These are phyloP conservation scores for Pycnonotus jocosus DNA, from an alignment of 2,113 vertebrate genomes.

Conservation along the genomic window DNA sequence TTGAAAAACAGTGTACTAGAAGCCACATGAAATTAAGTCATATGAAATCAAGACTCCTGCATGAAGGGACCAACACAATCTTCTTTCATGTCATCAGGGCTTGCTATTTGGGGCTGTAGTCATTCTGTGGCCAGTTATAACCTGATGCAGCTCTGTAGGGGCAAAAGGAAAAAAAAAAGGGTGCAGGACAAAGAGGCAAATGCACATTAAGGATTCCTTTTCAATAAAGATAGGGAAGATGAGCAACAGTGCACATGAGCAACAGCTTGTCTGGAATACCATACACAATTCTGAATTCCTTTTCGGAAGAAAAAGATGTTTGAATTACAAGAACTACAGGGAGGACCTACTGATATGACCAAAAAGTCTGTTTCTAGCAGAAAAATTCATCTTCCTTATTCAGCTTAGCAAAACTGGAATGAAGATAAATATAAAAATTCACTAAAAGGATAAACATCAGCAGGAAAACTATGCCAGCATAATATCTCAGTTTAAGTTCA, in stretches of 20 bases:
- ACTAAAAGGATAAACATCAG: not conserved
- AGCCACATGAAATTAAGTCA: not conserved
- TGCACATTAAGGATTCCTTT: not conserved
- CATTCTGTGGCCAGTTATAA: not conserved
- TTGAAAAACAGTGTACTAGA: not conserved
- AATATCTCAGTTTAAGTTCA: not conserved
- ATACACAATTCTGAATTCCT: not conserved
- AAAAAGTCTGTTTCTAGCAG: not conserved
- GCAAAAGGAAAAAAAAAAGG: rapidly evolving
- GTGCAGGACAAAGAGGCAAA: not conserved
- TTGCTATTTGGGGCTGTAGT: not conserved
- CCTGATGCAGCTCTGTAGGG: not conserved
- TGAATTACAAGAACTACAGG: not conserved
- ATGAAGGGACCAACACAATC: not conserved
- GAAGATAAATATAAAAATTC: not conserved
- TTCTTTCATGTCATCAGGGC: not conserved
- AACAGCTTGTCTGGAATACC: not conserved
- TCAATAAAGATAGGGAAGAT: not conserved
- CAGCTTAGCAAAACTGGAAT: not conserved
- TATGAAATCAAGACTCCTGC: not conserved
- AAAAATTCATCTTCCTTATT: not conserved
- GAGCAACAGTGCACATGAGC: not conserved
- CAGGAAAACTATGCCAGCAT: not conserved
- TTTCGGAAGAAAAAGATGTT: not conserved
- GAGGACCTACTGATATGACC: not conserved